Percentiles rank a stretch among this genome's conserved stretches.
phyloP scores from a whole-genome alignment of 2,113 vertebrate genomes.

The Fulmarus glacialis region DNA sequence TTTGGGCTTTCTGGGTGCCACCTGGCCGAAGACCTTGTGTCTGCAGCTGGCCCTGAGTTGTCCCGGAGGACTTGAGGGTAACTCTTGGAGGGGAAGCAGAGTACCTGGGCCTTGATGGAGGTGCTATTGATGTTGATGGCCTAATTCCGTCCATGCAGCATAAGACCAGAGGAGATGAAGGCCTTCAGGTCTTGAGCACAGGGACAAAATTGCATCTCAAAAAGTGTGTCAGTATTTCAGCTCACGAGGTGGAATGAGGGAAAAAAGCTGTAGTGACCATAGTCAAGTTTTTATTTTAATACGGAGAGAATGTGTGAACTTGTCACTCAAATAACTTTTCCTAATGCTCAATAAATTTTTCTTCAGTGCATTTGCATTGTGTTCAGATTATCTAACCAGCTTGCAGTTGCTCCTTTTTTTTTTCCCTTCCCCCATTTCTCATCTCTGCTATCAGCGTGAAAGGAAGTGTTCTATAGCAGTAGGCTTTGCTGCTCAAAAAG shows the following conservation, averaged over 20 bases:
- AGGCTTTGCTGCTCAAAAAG: conserved; percentile 23
- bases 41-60: neutral
- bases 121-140: neutral
- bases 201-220: neutral
- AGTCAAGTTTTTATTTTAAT: neutral
- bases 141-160: neutral
- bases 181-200: neutral
- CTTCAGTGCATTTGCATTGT: neutral
- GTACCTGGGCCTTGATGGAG: no score
- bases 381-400: neutral
- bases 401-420: neutral
- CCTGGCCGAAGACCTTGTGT: neutral
- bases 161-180: neutral
- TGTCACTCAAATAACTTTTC: neutral
- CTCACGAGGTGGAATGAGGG: neutral
- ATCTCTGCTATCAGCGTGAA: neutral
- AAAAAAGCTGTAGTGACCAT: neutral
- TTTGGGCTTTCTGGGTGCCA: neutral
- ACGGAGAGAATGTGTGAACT: neutral
- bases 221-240: neutral
- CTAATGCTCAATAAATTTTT: neutral
- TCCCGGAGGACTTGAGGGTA: neutral
- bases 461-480: neutral
- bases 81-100: neutral
- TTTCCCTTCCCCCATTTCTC: neutral